Base-by-base conservation (phyloP, 2,113 vertebrate species). In the Callocephalon fimbriatum region DNA sequence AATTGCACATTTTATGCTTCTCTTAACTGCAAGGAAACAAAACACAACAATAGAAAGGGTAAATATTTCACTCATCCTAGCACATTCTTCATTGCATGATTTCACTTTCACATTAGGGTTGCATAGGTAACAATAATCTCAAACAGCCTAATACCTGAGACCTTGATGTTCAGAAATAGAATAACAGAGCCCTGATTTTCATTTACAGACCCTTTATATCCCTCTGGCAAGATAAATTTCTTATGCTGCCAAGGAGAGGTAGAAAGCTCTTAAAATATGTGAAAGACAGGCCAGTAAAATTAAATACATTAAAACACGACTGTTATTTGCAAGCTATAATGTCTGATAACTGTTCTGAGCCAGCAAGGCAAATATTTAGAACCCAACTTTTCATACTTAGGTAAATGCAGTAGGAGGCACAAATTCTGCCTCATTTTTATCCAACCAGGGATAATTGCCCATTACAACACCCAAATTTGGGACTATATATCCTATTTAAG, bases 1-100 rank as follows among this genome's bases (percentile, higher is more conserved):
- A 96, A 80, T 96, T 91, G 79, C 96, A 95, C 88, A 93, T 97
- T 97, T 96, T 96, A 97, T 87, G 77, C 94, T 84, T 97, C 96
- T 93, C 53, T 95, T 97, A 97, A 96, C 95, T 96, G 92, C 89
- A 87, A 97, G 91, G 87, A 96, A 96, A 90, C 56, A 92, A 97
- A 96, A 93, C 79, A 80, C 86, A 95, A 35, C 62, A 71, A 92
- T 75, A 85, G 79, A 96, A 81, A 10, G 11, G 85, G 80, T 84
- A 92, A 96, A 95, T 97, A 92, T 95, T 97, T 97, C 94, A 97
- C 54, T 95, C 73, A 95, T 82, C 76, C 92, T 90, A 93, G 68
- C 92, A 85, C 97, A 96, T 97, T 97, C 89, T 96, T 97, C 93
- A 76, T 95, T 95, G 95, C 81, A 92, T 94, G 77, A 96, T 94